These are phyloP conservation scores for Gymnoscopelus braueri DNA, from an alignment of 2,797 vertebrate species.

Conservation along the genomic window DNA sequence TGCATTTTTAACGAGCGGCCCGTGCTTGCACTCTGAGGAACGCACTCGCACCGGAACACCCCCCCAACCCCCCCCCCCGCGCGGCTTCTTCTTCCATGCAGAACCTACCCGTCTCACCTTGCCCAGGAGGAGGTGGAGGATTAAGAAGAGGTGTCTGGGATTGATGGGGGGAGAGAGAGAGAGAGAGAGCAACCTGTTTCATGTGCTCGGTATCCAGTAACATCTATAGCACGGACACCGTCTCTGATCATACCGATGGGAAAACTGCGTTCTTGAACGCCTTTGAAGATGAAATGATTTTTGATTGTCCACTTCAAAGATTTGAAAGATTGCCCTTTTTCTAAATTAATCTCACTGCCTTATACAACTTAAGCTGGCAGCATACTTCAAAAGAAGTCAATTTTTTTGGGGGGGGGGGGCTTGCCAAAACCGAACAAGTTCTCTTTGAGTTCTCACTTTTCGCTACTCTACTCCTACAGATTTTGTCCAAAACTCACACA, in stretches of 20 bases:
- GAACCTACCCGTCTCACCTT: constrained; percentile 37
- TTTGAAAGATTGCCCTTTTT: too few species aligned
- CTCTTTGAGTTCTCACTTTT: too few species aligned
- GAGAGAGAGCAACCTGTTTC: constrained; percentile 11
- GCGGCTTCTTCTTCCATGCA: constrained; percentile 41
- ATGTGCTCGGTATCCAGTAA: constrained; percentile 11
- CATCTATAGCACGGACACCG: neutral
- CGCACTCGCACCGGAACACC: constrained; percentile 43
- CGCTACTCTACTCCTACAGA: too few species aligned
- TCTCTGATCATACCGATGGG: neutral
- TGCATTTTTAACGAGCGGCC: constrained; percentile 76
- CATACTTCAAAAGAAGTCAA: too few species aligned
- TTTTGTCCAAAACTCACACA: too few species aligned
- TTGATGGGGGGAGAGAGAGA: constrained; percentile 23
- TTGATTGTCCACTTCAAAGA: too few species aligned
- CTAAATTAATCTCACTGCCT: too few species aligned
- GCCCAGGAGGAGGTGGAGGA: neutral
- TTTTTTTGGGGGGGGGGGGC: too few species aligned
- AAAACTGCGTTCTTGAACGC: too few species aligned
- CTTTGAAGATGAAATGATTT: too few species aligned
- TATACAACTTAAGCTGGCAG: too few species aligned
- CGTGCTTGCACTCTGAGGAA: constrained; percentile 64
- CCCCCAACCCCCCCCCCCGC: constrained; percentile 20
- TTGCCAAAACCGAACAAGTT: too few species aligned
- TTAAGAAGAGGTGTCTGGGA: neutral